Evolutionary conservation across 2,113 vertebrate genomes (phyloP).

Genomic region (Antechinus flavipes): DNA sequence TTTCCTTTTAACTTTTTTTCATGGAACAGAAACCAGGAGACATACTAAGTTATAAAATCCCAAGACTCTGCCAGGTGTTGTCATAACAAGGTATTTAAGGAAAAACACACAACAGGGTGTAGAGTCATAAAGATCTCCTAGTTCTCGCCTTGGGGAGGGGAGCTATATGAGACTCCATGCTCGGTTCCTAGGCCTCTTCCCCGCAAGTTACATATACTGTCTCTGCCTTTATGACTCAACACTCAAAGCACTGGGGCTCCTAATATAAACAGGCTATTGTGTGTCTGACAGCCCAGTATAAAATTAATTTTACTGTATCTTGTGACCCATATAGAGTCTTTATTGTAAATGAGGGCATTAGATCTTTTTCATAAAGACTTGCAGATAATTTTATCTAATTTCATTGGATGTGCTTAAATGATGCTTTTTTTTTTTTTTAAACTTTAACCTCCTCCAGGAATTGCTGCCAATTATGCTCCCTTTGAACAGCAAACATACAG

Average conservation of each 20-base stretch:
- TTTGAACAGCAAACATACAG: background rate
- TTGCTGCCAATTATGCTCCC: conserved; percentile 21
- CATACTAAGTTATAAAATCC: background rate
- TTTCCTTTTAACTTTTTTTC: background rate
- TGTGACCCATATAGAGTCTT: conserved; percentile 49
- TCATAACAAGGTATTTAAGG: background rate
- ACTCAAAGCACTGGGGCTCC: conserved; percentile 32
- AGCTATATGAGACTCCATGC: background rate
- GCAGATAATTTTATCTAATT: conserved; percentile 75
- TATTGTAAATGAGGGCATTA: conserved; percentile 54
- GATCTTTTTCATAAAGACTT: conserved; percentile 62
- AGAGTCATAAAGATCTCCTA: conserved; percentile 37
- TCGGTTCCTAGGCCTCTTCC: background rate
- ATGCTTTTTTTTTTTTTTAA: background rate
- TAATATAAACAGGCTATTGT: conserved; percentile 59
- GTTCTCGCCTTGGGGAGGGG: conserved; percentile 14
- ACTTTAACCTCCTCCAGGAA: conserved; percentile 30
- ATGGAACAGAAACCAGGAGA: conserved; percentile 29
- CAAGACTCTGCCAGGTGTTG: background rate
- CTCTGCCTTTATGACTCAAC: conserved; percentile 9
- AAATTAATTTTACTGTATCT: conserved; percentile 75
- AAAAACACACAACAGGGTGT: background rate
- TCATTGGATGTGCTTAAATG: conserved; percentile 63
- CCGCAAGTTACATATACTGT: background rate
- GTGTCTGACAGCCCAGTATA: conserved; percentile 59